A percentile compares a stretch with the other conserved stretches of the same genome.
These are phyloP conservation scores for Trypoxylon attenuatum DNA, from an alignment of 2,888 invertebrate genomes.

Conservation along the genomic window DNA sequence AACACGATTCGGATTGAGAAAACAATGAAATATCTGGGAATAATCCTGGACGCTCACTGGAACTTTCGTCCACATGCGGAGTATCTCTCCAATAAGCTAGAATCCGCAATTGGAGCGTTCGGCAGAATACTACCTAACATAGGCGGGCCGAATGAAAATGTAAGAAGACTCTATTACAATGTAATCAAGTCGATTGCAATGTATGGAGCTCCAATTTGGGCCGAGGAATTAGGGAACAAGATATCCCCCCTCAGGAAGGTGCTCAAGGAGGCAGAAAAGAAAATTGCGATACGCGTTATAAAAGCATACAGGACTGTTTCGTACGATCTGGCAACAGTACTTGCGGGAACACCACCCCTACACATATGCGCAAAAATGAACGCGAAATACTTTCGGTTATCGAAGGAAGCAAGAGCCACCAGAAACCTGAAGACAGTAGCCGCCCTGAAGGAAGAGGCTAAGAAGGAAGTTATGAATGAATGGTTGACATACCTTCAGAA, in stretches of 20 bases:
- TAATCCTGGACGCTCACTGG: background rate
- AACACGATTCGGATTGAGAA: background rate
- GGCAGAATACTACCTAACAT: background rate
- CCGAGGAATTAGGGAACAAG: background rate
- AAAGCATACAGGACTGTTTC: no score
- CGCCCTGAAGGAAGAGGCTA: no score
- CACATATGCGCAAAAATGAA: no score
- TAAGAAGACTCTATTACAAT: background rate
- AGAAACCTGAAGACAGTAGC: no score
- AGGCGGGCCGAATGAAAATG: background rate
- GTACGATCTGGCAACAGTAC: no score
- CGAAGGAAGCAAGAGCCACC: no score
- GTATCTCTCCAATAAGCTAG: background rate
- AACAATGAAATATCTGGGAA: background rate
- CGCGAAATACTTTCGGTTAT: no score
- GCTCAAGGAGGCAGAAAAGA: no score
- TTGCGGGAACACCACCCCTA: no score
- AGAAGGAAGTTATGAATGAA: no score
- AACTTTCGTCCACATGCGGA: background rate
- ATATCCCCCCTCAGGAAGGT: background rate
- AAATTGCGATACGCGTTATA: no score
- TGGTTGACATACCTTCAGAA: no score
- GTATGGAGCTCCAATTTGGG: background rate
- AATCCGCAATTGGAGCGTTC: background rate
- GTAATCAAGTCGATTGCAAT: background rate